Base-by-base conservation (phyloP, 2,888 invertebrate species). In the Plagiodera versicolora region DNA sequence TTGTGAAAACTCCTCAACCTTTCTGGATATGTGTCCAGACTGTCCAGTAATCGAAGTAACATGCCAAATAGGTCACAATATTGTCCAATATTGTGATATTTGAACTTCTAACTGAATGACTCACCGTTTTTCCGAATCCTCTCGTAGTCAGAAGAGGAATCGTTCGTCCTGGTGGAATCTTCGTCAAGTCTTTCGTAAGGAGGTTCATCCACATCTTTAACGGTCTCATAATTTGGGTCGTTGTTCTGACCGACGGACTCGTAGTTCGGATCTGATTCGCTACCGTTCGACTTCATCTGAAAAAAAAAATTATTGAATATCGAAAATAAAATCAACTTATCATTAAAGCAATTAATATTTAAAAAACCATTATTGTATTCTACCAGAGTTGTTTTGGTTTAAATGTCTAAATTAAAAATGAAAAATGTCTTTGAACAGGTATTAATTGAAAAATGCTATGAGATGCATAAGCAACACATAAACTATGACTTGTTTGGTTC, bases 171-270 rank as follows among this genome's bases (percentile, higher is more conserved):
- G 46, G 70, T 70, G 4, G 70, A 68, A 56, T 75, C 74, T 19
- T 76, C 76, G 54, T 77, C 77, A 11, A 88, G 80, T 69, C 84
- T 83, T 72, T 89, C 89, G 62, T 89, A 89, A 0, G 90, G 89
- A 52, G 90, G 89, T 53, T 88, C 89, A 61, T 87, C 88, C 71
- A 87, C 83, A 78, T 90, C 91, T 68, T 89, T 89, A 0, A 92
- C 91, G 67, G 90, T 91, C 76, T 92, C 92, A 72, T 92, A 92
- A 76, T 92, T 92, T 0, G 91, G 91, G 81, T 92, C 89, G 49
- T 83, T n/a, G n/a, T n/a, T 83, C 51, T 86, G 86, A 55, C 83
- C 83, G 0, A 89, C 88, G 1, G 87, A 87, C 71, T 89, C 89
- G 70, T 89, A 89, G 75, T 89, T 89, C 20, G 80, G 79, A 75